Evolutionary conservation across 2,888 invertebrate species (phyloP).

Genomic region (Pollenia labialis): DNA sequence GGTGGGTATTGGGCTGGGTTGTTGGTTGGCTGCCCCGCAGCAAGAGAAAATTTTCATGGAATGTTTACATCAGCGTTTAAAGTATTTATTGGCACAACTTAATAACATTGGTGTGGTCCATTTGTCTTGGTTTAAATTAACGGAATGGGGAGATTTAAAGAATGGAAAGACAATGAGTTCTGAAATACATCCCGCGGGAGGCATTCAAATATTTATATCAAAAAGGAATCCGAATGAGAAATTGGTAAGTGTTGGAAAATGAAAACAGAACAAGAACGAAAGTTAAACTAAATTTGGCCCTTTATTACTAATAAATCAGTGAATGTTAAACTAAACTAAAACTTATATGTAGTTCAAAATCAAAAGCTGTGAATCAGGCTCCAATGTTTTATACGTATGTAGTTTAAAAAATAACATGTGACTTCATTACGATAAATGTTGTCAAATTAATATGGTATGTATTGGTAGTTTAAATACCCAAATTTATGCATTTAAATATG

Average conservation of each 20-base stretch:
- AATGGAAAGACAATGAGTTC: slow-evolving; percentile 81
- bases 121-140: slow-evolving; percentile 87
- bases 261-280: too few relatives aligned
- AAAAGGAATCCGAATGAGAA: slow-evolving; percentile 86
- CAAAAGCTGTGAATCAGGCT: too few relatives aligned
- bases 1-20: slow-evolving; percentile 88
- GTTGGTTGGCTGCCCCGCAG: slow-evolving; percentile 87
- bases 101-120: slow-evolving; percentile 87
- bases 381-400: too few relatives aligned
- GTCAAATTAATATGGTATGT: too few relatives aligned
- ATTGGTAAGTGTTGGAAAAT: slow-evolving; percentile 77
- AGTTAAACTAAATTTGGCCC: too few relatives aligned
- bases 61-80: slow-evolving; percentile 86
- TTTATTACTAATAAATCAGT: too few relatives aligned
- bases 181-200: slow-evolving; percentile 80
- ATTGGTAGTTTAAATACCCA: too few relatives aligned
- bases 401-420: too few relatives aligned
- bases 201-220: slow-evolving; percentile 85
- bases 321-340: too few relatives aligned
- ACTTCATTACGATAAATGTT: too few relatives aligned
- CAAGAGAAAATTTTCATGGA: slow-evolving; percentile 87
- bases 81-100: slow-evolving; percentile 84
- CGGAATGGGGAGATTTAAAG: slow-evolving; percentile 84
- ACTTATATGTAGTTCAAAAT: too few relatives aligned
- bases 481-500: too few relatives aligned